These are phyloP conservation scores for Acestrorhynchus altus DNA, from an alignment of 2,797 vertebrate species.

Conservation along the genomic window DNA sequence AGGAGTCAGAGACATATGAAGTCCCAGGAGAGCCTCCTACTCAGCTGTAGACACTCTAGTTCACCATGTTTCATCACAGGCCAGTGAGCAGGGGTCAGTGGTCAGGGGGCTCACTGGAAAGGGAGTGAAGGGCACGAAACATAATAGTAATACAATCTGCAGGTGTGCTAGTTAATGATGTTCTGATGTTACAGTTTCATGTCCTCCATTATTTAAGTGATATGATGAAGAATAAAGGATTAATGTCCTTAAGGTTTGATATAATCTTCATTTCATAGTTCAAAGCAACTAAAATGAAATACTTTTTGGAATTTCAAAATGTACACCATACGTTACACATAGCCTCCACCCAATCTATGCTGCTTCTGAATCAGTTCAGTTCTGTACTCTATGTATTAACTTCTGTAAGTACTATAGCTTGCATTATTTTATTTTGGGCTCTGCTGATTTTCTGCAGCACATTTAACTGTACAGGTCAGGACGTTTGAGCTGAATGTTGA, in stretches of 20 bases:
- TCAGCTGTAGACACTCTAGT: slow-evolving; percentile 44
- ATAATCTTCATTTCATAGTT: not conserved
- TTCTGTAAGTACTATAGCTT: no score
- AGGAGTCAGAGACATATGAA: slow-evolving; percentile 55
- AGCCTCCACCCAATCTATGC: not conserved
- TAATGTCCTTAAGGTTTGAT: not conserved
- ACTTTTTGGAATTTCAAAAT: no score
- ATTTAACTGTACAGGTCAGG: no score
- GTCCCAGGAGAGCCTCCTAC: slow-evolving; percentile 38
- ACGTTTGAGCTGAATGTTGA: no score
- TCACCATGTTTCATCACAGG: slow-evolving; percentile 42
- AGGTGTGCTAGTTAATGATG: slow-evolving; percentile 19
- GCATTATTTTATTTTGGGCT: no score
- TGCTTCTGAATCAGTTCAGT: not conserved
- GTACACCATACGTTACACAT: not conserved
- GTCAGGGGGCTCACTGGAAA: slow-evolving; percentile 43
- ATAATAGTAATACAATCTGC: slow-evolving; percentile 3
- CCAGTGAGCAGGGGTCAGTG: slow-evolving; percentile 44
- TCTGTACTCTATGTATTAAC: no score
- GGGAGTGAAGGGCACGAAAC: slow-evolving; percentile 17
- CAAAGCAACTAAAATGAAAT: not conserved
- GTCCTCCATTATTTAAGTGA: not conserved
- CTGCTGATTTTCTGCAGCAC: no score
- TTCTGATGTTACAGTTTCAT: not conserved
- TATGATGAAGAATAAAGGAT: not conserved